Evolutionary conservation across 2,797 vertebrate genomes (phyloP).

Genomic region (Oophaga sylvatica): DNA sequence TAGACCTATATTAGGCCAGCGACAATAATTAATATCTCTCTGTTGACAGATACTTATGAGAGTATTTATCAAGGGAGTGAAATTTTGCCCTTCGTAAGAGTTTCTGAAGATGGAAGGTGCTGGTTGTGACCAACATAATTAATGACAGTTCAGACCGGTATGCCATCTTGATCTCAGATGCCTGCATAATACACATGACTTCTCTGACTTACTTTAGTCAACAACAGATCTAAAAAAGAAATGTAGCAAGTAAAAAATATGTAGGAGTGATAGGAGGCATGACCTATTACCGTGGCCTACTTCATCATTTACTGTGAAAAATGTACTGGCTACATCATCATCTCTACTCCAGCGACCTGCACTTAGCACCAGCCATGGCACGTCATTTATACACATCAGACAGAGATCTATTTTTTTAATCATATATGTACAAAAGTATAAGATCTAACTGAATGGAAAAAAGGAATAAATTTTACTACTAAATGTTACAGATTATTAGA

Average conservation of each 20-base stretch:
- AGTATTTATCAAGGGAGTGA: conserved; percentile 27
- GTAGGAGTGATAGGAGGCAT: conserved; percentile 17
- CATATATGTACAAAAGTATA: neutral
- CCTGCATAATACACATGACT: conserved; percentile 35
- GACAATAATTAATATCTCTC: conserved; percentile 20
- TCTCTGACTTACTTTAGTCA: conserved; percentile 28
- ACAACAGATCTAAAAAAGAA: conserved; percentile 4
- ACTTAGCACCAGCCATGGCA: neutral
- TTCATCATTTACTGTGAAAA: conserved; percentile 41
- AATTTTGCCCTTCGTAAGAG: conserved; percentile 6
- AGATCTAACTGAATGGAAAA: neutral
- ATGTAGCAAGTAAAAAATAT: conserved; percentile 9
- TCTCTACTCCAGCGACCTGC: neutral
- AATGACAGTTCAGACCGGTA: conserved; percentile 18
- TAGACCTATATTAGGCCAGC: neutral
- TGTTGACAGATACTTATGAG: conserved; percentile 38
- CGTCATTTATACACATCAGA: neutral
- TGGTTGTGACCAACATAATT: conserved; percentile 31
- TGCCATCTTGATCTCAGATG: conserved; percentile 29
- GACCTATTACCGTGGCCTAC: conserved; percentile 24
- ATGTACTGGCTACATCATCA: conserved; percentile 26
- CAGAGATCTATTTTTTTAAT: neutral
- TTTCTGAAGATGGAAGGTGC: conserved; percentile 2
- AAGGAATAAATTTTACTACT: neutral
- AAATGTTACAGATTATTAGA: no score